Evolutionary conservation across 2,888 invertebrate species (phyloP), one percentile per base, ranked within the genome.

Genomic region (Ophonus ardosiacus): DNA sequence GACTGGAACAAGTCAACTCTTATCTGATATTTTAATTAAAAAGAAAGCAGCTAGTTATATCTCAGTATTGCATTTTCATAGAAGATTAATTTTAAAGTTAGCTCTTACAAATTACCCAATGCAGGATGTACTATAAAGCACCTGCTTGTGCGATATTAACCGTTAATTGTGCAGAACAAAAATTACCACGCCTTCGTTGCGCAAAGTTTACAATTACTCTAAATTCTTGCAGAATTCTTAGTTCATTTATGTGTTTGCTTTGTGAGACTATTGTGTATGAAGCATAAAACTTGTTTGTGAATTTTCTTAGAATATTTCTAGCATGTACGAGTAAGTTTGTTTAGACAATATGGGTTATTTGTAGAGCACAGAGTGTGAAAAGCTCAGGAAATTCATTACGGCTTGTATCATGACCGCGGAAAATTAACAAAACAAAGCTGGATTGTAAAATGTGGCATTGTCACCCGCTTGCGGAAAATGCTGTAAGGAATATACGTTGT

Each of bases 391-490:
- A 63, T 63, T 63, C 63, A 63, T 63, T 63, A 24, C 13, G 21
- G n/a, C 59, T 59, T 31, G 21, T 13, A 63, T 18, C 63, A 63
- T 8, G 63, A 63, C 8, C 63, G 68, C 68, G 68, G 31, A 31
- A 68, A 68, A 38, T 68, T 68, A 38, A n/a, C 68, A 38, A 63
- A 15, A 68, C 68, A 68, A 57, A 78, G 56, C 59, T 17, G 40
- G 59, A 59, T 83, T 76, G 59, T 83, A 81, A 81, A 80, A 71
- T 61, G 83, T 43, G 43, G 38, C 57, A 83, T 83, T 76, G 74
- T 74, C 76, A 74, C 74, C 21, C 21, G 74, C 59, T 57, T 82
- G 51, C 68, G 56, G 31, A 31, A 38, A 13, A 1, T 13, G 13
- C 2, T 51, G 43, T 51, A 31, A 3, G 43, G 13, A 51, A 10